Conservation (phyloP, 2,797 vertebrate species). For the Chaetophractus vellerosus region DNA sequence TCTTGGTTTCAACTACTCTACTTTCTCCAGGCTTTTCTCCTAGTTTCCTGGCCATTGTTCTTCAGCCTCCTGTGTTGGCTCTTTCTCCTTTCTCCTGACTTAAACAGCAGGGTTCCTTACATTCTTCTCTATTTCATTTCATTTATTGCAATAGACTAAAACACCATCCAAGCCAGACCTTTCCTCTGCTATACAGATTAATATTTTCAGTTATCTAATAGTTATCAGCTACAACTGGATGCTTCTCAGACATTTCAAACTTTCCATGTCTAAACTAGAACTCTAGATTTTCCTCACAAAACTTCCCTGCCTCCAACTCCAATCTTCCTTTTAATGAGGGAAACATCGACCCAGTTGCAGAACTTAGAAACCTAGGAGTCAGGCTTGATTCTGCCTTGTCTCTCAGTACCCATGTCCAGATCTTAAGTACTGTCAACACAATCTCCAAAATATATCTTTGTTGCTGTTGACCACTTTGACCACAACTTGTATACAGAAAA, state of each 20-base stretch:
- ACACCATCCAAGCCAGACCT: not conserved
- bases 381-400: not conserved
- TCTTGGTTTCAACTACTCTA: not conserved
- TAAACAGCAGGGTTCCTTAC: not conserved
- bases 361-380: not conserved
- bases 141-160: not conserved
- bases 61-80: not conserved
- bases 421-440: not conserved
- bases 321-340: not conserved
- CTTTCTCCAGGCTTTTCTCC: not conserved
- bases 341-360: not conserved
- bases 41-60: not conserved
- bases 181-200: not conserved
- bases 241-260: not conserved
- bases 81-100: not conserved
- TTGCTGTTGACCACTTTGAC: not conserved
- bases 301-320: not conserved
- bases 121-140: not conserved
- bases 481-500: not conserved
- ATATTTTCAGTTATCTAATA: not conserved
- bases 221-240: not conserved
- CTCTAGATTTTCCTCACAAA: not conserved
- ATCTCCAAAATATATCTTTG: not conserved
- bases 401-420: not conserved
- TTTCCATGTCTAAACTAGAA: not conserved